A percentile compares a stretch with the other conserved stretches of the same genome.
Evolutionary conservation across 1,140 invertebrate genomes (phyloP).

Genomic region (Triops longicaudatus): DNA sequence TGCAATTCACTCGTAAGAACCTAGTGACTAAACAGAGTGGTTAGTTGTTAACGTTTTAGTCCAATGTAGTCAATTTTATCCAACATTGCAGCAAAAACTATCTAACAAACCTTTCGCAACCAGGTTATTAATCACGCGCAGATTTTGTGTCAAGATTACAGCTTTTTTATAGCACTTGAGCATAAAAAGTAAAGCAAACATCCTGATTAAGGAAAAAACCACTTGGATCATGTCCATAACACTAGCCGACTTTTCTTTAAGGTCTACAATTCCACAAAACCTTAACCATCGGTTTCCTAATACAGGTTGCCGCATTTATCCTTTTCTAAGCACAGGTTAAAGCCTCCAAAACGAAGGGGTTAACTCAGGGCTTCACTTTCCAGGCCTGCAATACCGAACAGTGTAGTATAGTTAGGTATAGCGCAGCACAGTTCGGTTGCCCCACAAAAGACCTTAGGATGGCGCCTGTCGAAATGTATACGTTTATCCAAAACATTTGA

Average conservation of each 20-base stretch:
- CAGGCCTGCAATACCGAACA: neutral
- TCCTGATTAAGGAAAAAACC: neutral
- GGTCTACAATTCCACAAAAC: neutral
- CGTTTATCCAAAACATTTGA: neutral
- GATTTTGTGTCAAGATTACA: neutral
- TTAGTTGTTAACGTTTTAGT: too few relatives aligned
- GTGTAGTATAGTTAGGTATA: neutral
- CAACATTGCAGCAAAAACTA: too few relatives aligned
- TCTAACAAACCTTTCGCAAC: too few relatives aligned
- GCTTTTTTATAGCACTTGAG: neutral
- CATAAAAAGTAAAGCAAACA: neutral
- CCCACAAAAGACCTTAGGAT: neutral
- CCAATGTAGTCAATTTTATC: too few relatives aligned
- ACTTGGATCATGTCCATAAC: neutral
- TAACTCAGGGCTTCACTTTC: neutral
- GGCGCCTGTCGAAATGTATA: neutral
- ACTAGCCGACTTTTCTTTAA: neutral
- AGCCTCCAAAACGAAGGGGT: neutral
- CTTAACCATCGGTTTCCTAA: neutral
- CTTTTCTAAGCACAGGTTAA: neutral
- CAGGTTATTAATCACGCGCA: too few relatives aligned
- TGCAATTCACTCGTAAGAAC: too few relatives aligned
- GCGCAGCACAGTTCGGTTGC: neutral
- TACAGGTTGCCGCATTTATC: neutral
- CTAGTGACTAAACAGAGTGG: too few relatives aligned